Base-by-base conservation (phyloP, 1,140 invertebrate species). In the Rhopalosiphum maidis region DNA sequence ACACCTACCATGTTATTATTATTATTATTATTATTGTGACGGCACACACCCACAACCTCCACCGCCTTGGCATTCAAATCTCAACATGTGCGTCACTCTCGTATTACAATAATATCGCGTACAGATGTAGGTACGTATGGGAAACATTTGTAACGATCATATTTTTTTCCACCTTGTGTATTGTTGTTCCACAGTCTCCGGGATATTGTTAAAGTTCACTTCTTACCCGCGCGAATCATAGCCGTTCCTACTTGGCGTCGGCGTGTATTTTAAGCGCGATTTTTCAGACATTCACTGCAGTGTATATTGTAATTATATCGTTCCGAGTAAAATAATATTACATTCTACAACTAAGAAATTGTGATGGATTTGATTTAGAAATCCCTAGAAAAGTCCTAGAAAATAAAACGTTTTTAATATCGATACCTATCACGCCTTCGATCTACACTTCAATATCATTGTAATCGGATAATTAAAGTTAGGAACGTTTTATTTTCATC, bases 41-140 rank as follows among this genome's bases (percentile, higher is more conserved):
- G 41, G 30, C 41, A 91, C 25, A 87, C 46, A 87, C 86, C 46
- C 86, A 48, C 25, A 25, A n/a, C 30, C n/a, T 2, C n/a, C 30
- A 15, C 30, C 46, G 21, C 30, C 86, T 87, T 46, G 86, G 86
- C 43, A 87, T 87, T 87, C 43, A 87, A 87, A 87, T 87, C 86
- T 87, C 86, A 51, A 51, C 86, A 46, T 46, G 86, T 48, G 46
- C 46, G 46, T 87, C 85, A 87, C 43, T 87, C 43, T 48, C 25
- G 43, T 15, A 85, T 85, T 43, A 25, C 18, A 41, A 85, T 41
- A 85, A 41, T 85, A 85, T 85, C 37, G 37, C 77, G 35, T 77
- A 77, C 60, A 77, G 30, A 77, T 77, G 30, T 77, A n/a, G 23
- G 11, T n/a, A 68, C 60, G 60, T 77, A 77, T 18, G 30, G n/a